Conservation (phyloP, 2,797 vertebrate species). For the Decapterus maruadsi region DNA sequence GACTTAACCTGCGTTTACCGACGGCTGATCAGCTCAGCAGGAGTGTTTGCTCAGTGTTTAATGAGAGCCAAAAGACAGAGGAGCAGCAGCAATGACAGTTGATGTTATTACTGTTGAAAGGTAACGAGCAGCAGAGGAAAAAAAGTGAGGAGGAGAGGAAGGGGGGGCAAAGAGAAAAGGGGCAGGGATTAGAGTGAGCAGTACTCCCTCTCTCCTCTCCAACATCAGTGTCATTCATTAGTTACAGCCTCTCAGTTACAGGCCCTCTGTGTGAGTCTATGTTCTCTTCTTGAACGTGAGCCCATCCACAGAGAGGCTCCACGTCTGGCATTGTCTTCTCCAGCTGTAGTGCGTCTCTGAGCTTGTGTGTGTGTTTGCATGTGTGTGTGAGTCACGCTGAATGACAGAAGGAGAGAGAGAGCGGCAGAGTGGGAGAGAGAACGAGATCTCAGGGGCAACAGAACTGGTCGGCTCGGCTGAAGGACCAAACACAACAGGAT, state of each 20-base stretch:
- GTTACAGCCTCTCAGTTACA: slow-evolving; percentile 33
- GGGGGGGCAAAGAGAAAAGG: slow-evolving; percentile 32
- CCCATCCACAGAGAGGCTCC: slow-evolving; percentile 47
- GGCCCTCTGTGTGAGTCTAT: slow-evolving; percentile 20
- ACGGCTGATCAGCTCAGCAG: neutral
- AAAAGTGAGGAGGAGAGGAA: slow-evolving; percentile 32
- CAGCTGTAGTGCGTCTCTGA: slow-evolving; percentile 32
- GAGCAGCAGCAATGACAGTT: slow-evolving; percentile 24
- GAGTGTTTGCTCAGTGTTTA: slow-evolving; percentile 26
- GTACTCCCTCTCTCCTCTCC: slow-evolving; percentile 30
- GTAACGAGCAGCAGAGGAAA: slow-evolving; percentile 55
- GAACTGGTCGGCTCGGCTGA: slow-evolving; percentile 64
- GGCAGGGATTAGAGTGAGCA: slow-evolving; percentile 40
- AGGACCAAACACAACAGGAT: slow-evolving; percentile 64
- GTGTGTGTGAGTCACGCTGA: slow-evolving; percentile 35
- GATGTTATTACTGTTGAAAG: slow-evolving; percentile 50
- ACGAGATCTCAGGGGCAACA: slow-evolving; percentile 61
- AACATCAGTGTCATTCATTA: slow-evolving; percentile 40
- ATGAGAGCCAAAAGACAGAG: slow-evolving; percentile 12
- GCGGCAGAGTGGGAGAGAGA: slow-evolving; percentile 14
- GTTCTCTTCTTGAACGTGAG: slow-evolving; percentile 30
- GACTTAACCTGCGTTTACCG: neutral
- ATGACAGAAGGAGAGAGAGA: slow-evolving; percentile 39
- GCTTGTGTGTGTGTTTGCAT: slow-evolving; percentile 21
- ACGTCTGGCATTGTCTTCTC: slow-evolving; percentile 41